These are phyloP conservation scores for Psittacula echo DNA, from an alignment of 2,797 vertebrate genomes.

Conservation along the genomic window DNA sequence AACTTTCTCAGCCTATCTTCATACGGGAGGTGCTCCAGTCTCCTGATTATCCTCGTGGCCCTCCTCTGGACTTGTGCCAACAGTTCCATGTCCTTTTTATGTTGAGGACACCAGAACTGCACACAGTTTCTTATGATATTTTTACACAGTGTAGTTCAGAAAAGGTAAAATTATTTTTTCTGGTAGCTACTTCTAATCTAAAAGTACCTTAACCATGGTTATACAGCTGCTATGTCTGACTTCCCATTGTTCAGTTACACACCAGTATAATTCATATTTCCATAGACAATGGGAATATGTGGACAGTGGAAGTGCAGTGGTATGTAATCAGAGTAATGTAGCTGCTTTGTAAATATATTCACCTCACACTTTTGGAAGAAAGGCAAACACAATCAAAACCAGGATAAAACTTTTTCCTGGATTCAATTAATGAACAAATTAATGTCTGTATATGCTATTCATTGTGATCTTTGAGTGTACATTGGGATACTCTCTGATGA, in stretches of 20 bases:
- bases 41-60: too few species aligned
- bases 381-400: not conserved
- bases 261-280: not conserved
- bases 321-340: not conserved
- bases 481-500: slow-evolving; percentile 1
- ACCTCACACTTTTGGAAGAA: not conserved
- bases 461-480: slow-evolving; percentile 7
- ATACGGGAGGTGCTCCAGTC: too few species aligned
- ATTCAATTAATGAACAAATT: slow-evolving; percentile 27
- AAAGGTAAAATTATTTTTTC: not conserved
- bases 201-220: not conserved
- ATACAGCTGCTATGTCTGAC: not conserved
- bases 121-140: not conserved
- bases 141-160: not conserved
- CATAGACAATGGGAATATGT: not conserved
- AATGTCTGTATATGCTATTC: not conserved
- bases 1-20: too few species aligned
- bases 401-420: not conserved
- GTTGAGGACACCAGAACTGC: too few species aligned
- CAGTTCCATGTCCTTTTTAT: too few species aligned
- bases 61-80: too few species aligned
- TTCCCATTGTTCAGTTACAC: not conserved
- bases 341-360: not conserved
- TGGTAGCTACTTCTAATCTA: not conserved
- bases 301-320: not conserved